A percentile compares a stretch with the other conserved stretches of the same genome.
phyloP scores from a whole-genome alignment of 92 coral and sea anemone species.

The Nematostella vectensis region DNA sequence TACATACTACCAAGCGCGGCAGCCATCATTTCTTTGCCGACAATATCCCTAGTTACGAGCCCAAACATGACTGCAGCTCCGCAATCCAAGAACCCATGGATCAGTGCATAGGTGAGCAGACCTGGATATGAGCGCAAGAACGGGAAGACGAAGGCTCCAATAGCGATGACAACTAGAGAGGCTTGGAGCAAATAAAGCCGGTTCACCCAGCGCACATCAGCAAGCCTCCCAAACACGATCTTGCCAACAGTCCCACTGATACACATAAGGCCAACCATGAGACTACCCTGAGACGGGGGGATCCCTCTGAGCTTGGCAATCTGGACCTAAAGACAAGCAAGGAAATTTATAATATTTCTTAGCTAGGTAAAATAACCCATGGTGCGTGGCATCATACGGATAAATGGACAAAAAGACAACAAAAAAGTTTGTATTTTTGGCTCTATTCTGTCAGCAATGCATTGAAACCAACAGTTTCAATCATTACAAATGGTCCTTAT shows the following conservation, averaged over 20 bases:
- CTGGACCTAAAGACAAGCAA: constrained; percentile 41
- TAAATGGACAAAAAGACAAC: too few species aligned
- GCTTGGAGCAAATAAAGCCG: constrained; percentile 54
- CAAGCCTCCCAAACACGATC: constrained; percentile 57
- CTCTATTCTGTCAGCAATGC: too few species aligned
- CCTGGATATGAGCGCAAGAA: constrained; percentile 56
- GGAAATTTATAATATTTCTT: not conserved
- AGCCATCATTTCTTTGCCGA: constrained; percentile 70
- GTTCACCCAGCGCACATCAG: constrained; percentile 45
- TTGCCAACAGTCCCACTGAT: constrained; percentile 73
- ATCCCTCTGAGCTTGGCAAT: constrained; percentile 61
- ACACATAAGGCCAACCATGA: constrained; percentile 64
- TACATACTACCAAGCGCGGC: constrained; percentile 69
- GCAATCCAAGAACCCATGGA: constrained; percentile 76
- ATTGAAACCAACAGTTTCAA: too few species aligned
- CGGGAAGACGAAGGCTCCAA: constrained; percentile 65
- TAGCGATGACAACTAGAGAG: constrained; percentile 55
- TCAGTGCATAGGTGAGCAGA: constrained; percentile 61
- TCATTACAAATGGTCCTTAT: too few species aligned
- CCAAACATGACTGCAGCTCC: constrained; percentile 55
- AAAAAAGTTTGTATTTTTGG: too few species aligned
- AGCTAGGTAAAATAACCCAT: too few species aligned
- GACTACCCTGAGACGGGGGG: constrained; percentile 58
- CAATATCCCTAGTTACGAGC: constrained; percentile 72
- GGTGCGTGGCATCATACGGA: too few species aligned